Evolutionary conservation across 2,113 vertebrate genomes (phyloP), one percentile per base, ranked within the genome.

Genomic region (Pachypanchax playfairii): DNA sequence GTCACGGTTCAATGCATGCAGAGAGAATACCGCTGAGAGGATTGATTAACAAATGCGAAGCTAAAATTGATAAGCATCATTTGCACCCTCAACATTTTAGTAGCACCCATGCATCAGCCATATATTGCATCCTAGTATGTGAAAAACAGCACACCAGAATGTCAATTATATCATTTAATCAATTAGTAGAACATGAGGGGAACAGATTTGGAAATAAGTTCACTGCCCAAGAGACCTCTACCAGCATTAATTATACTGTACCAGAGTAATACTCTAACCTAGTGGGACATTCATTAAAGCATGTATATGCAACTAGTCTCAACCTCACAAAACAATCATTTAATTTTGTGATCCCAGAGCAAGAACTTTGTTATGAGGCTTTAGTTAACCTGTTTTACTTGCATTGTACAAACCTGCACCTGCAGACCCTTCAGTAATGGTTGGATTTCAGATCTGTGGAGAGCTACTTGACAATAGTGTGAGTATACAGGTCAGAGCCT

Each of bases 11-110:
- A 9, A 17, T 54, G 22, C 21, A 38, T 15, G 21, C 51, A 31
- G 48, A 31, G n/a, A 33, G 26, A 24, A 10, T 54, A 38, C 33
- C 42, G 17, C 36, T 18, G 17, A 15, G 38, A 56, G 26, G 24
- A 42, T 42, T 42, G 38, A 42, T 41, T 24, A 28, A 18, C 53
- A 56, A 56, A 56, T 18, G 24, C 14, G 22, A 20, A 28, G 14
- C 17, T 14, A 56, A 18, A 29, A n/a, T 28, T 39, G 25, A 25
- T 26, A 36, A 42, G 53, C 24, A 56, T 42, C 35, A 1, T n/a
- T 18, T 55, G 4, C 36, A 41, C 24, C 22, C 24, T 21, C 15
- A 28, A 12, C 12, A 46, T 49, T 49, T 28, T 14, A 10, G 21
- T 17, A 13, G 15, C 11, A 14, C 8, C 5, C 14, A 18, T 41